Evolutionary conservation across 2,888 invertebrate species (phyloP), one percentile per base, ranked within the genome.

Genomic region (Sphaerophoria taeniata): DNA sequence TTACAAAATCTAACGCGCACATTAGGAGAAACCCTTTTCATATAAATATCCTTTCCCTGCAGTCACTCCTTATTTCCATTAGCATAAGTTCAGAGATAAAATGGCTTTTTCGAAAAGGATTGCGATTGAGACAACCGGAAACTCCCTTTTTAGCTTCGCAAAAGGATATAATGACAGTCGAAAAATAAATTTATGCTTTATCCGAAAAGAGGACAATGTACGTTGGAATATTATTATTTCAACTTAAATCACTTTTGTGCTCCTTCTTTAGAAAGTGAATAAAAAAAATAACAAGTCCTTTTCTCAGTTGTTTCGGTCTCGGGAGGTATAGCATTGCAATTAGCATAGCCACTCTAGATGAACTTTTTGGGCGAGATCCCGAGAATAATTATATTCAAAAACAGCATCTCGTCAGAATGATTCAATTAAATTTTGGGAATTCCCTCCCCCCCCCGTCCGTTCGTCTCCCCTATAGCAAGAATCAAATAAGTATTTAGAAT

Each of bases 111-210:
- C 14, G 14, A 7, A 51, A 51, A 51, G 51, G 65, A 51, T 51
- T 67, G 33, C n/a, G 47, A 61, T 61, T 53, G 55, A 69, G 67
- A 47, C 61, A 73, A 73, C 43, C 53, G 39, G 69, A 69, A 56
- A 58, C 33, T 36, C 33, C 76, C 31, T 58, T 70, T 11, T 65
- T n/a, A 63, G 60, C 65, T 65, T 45, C 34, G 31, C 67, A 45
- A 71, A 76, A 49, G 77, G 72, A 82, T 79, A 80, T 82, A 82
- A 82, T 73, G 72, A 73, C 55, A 51, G 77, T 73, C 78, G 63
- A 77, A 73, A 82, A 81, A 69, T 73, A 69, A 82, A 82, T 82
- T 60, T 73, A 78, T 67, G 51, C 80, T 69, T 73, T 58, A 67
- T 65, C 65, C 65, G 31, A 6, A 47, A 63, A 70, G 36, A 55